These are phyloP conservation scores for Chrysina gloriosa DNA, from an alignment of 2,888 invertebrate genomes.

Conservation along the genomic window DNA sequence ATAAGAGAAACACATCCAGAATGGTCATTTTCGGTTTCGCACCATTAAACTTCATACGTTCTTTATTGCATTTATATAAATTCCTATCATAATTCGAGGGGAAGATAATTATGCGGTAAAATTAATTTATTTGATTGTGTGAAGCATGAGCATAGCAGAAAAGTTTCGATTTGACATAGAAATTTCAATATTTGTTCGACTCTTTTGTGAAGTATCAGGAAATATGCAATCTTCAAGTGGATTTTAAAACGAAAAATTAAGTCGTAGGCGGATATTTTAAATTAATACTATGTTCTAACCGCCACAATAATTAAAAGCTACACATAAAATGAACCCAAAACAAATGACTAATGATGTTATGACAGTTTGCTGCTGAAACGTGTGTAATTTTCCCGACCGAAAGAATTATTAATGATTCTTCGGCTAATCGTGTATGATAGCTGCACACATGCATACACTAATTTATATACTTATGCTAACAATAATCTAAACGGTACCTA, in stretches of 20 bases:
- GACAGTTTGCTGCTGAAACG: constrained; percentile 63
- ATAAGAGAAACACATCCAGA: constrained; percentile 17
- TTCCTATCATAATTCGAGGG: constrained; percentile 31
- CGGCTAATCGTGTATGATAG: constrained; percentile 58
- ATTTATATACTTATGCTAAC: constrained; percentile 41
- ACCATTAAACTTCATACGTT: constrained; percentile 4
- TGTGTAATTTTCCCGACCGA: constrained; percentile 62
- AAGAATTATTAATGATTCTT: constrained; percentile 61
- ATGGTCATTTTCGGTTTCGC: constrained; percentile 28
- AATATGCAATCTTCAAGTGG: background rate
- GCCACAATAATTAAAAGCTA: constrained; percentile 25
- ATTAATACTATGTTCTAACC: constrained; percentile 3
- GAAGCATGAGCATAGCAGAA: too few species aligned
- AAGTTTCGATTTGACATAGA: too few species aligned
- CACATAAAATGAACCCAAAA: constrained; percentile 48
- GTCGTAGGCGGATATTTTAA: background rate
- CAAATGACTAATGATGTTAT: constrained; percentile 61
- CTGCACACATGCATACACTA: constrained; percentile 43
- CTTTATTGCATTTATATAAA: constrained; percentile 16
- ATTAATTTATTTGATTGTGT: constrained; percentile 9
- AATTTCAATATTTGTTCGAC: too few species aligned
- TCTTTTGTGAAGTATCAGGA: background rate
- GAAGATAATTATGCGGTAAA: background rate
- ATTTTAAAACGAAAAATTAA: constrained; percentile 3
- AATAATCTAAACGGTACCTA: constrained; percentile 27